Percentiles rank a stretch among this genome's conserved stretches.
Evolutionary conservation across 2,113 vertebrate genomes (phyloP).

Genomic region (Tylochromis polylepis): DNA sequence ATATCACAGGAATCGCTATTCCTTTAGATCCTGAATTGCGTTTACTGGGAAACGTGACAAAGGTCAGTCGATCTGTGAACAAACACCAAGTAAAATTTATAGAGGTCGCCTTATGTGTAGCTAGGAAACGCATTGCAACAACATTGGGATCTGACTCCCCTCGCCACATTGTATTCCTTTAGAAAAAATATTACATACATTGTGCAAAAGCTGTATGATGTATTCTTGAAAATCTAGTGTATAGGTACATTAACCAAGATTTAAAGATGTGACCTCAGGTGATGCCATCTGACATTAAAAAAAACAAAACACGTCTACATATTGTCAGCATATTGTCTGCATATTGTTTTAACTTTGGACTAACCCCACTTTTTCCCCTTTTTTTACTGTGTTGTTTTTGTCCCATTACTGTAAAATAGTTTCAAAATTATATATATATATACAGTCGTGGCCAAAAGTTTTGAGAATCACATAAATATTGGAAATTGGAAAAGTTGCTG

Average conservation of each 20-base stretch:
- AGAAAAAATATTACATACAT: neutral
- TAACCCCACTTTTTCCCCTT: fast-evolving
- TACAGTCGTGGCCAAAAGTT: too few relatives aligned
- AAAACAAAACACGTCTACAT: too few relatives aligned
- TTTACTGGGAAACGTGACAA: neutral
- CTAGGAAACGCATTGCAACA: neutral
- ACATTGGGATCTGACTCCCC: neutral
- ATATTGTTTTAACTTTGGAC: too few relatives aligned
- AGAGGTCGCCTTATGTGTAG: neutral
- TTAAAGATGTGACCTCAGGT: neutral
- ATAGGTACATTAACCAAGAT: neutral
- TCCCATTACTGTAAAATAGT: neutral
- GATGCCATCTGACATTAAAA: neutral
- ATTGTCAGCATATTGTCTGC: too few relatives aligned
- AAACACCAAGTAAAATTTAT: neutral
- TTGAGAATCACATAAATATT: too few relatives aligned
- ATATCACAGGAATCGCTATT: neutral
- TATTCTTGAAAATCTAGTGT: too few relatives aligned
- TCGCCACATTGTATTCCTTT: neutral
- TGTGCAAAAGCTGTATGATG: neutral
- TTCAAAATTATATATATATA: neutral
- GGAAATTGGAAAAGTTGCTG: too few relatives aligned
- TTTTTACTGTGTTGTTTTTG: neutral
- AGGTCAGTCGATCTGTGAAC: neutral
- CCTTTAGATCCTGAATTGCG: neutral